Evolutionary conservation across 2,113 vertebrate genomes (phyloP).

Genomic region (Triplophysa dalaica): DNA sequence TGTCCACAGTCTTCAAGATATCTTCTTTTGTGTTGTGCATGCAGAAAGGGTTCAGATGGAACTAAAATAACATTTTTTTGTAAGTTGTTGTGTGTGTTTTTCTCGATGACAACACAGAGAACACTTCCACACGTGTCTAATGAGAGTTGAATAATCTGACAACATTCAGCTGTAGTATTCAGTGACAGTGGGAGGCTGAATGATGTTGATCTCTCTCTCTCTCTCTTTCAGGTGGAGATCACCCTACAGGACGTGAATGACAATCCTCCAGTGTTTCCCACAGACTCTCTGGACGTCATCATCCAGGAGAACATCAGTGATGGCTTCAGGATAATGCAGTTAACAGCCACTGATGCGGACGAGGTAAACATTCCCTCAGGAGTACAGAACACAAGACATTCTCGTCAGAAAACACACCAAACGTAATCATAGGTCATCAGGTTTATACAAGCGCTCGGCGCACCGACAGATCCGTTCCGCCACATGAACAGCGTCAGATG

Average conservation of each 20-base stretch:
- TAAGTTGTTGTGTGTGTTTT: no score
- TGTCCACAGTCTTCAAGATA: no score
- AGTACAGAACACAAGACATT: constrained; percentile 18
- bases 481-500: constrained; percentile 22
- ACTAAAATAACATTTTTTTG: not conserved
- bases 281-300: constrained; percentile 88
- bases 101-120: no score
- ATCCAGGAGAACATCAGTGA: constrained; percentile 95
- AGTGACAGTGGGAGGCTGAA: no score
- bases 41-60: not conserved
- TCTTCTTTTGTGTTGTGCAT: no score
- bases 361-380: constrained; percentile 77
- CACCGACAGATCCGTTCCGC: constrained; percentile 2
- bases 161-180: no score
- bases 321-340: constrained; percentile 93
- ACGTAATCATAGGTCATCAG: constrained; percentile 27
- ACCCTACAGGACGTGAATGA: constrained; percentile 97
- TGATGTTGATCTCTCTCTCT: constrained; percentile 1
- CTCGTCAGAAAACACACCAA: constrained; percentile 14
- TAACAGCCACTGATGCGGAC: constrained; percentile 94
- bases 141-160: no score
- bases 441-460: not conserved
- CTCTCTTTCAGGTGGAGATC: constrained; percentile 89
- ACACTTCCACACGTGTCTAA: no score
- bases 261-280: constrained; percentile 95